Conservation (phyloP, 2,113 vertebrate species). For the Phyllostomus hastatus region DNA sequence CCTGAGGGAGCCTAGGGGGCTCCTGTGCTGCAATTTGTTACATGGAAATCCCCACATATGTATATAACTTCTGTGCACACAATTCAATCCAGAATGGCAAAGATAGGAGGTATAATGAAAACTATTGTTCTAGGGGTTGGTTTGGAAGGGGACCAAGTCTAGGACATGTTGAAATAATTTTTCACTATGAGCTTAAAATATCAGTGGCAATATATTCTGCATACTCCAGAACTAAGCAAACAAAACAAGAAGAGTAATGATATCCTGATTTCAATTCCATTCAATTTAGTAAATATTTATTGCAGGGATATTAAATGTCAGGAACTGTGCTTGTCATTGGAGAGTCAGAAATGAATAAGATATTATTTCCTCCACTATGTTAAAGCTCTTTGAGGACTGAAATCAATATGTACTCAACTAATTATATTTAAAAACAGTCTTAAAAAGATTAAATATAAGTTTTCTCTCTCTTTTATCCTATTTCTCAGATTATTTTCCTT, state of each 20-base stretch:
- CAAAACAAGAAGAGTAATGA: constrained; percentile 45
- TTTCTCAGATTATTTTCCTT: constrained; percentile 1
- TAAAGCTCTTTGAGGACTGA: neutral
- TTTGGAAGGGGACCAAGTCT: constrained; percentile 64
- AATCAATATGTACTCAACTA: neutral
- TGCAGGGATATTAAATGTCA: constrained; percentile 44
- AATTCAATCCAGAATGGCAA: constrained; percentile 71
- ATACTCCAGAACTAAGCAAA: constrained; percentile 62
- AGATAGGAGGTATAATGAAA: constrained; percentile 73
- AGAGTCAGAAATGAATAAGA: constrained; percentile 46
- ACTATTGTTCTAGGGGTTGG: constrained; percentile 65
- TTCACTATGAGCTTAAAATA: constrained; percentile 70
- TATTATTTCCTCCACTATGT: neutral
- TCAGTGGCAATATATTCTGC: constrained; percentile 52
- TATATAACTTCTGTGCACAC: constrained; percentile 73
- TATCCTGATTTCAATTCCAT: constrained; percentile 60
- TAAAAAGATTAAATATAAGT: neutral
- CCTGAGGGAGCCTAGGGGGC: constrained; percentile 54
- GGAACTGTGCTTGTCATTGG: constrained; percentile 17
- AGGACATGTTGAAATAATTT: constrained; percentile 71
- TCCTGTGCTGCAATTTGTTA: constrained; percentile 63
- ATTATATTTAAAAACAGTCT: constrained; percentile 43
- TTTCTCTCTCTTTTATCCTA: neutral
- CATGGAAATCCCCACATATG: constrained; percentile 71
- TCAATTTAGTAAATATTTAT: constrained; percentile 56